Conservation (phyloP, 2,113 vertebrate species). For the Tetrao urogallus region DNA sequence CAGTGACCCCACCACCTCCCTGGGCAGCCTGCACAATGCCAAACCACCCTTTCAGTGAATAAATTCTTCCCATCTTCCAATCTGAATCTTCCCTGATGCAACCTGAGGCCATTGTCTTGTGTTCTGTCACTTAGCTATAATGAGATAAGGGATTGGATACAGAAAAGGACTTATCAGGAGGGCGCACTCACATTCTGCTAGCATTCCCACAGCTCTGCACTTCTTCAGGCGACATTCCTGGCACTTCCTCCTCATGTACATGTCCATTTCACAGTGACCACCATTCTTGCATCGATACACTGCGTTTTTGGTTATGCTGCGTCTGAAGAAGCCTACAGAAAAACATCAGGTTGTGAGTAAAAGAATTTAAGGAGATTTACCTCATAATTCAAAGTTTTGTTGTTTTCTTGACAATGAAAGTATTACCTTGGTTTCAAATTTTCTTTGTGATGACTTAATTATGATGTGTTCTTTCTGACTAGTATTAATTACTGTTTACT, state of each 20-base stretch:
- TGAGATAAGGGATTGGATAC: neutral
- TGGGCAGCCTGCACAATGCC: neutral
- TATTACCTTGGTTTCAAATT: neutral
- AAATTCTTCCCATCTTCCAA: neutral
- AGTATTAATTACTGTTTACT: neutral
- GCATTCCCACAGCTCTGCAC: constrained; percentile 92
- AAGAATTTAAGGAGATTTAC: neutral
- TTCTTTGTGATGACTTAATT: neutral
- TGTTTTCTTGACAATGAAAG: neutral
- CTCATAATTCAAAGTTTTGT: neutral
- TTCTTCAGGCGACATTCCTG: constrained; percentile 95
- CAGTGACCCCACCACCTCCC: neutral
- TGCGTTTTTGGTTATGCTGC: constrained; percentile 93
- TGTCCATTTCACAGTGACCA: constrained; percentile 95
- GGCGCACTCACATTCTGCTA: constrained; percentile 89
- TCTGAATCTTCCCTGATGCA: neutral
- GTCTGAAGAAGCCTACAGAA: constrained; percentile 88
- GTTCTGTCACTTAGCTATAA: neutral
- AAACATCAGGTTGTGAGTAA: neutral
- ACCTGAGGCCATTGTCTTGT: neutral
- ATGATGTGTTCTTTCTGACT: neutral
- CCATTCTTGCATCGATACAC: constrained; percentile 94
- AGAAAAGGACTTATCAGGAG: neutral
- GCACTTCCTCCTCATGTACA: constrained; percentile 97
- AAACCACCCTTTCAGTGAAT: neutral